A percentile compares a stretch with the other conserved stretches of the same genome.
phyloP scores from a whole-genome alignment of 2,113 vertebrate species.

The Myrmophylax atrothorax region DNA sequence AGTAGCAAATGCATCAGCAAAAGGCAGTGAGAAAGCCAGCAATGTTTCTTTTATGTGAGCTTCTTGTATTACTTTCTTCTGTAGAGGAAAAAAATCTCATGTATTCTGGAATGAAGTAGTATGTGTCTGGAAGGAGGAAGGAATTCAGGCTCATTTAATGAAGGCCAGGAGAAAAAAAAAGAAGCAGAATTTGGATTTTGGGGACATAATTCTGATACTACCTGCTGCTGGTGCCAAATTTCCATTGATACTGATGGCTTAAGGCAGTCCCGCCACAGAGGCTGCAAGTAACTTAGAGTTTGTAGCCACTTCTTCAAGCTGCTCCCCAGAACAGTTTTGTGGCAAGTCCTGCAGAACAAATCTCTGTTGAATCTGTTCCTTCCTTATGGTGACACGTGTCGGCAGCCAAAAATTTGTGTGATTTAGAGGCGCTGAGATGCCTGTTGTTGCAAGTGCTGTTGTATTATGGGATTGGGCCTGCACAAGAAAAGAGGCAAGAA shows the following conservation, averaged over 20 bases:
- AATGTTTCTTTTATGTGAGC: background rate
- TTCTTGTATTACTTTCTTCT: background rate
- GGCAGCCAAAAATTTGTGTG: background rate
- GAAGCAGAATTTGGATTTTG: background rate
- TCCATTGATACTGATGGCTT: background rate
- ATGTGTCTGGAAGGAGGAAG: background rate
- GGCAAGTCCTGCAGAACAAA: background rate
- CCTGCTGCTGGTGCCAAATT: background rate
- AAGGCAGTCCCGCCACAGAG: background rate
- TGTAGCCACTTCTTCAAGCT: background rate
- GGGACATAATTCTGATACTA: background rate
- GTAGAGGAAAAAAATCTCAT: background rate
- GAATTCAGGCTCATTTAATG: background rate
- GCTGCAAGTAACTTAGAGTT: background rate
- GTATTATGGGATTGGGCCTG: background rate
- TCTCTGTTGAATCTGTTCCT: background rate
- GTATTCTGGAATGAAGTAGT: background rate
- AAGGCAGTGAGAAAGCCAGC: background rate
- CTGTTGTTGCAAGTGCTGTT: background rate
- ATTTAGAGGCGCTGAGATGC: background rate
- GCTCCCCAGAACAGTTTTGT: background rate
- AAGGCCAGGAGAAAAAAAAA: background rate
- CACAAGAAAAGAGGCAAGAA: background rate
- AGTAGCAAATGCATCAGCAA: background rate
- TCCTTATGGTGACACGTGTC: background rate